phyloP scores from a whole-genome alignment of 2,888 invertebrate species.

The Cantharis rustica region DNA sequence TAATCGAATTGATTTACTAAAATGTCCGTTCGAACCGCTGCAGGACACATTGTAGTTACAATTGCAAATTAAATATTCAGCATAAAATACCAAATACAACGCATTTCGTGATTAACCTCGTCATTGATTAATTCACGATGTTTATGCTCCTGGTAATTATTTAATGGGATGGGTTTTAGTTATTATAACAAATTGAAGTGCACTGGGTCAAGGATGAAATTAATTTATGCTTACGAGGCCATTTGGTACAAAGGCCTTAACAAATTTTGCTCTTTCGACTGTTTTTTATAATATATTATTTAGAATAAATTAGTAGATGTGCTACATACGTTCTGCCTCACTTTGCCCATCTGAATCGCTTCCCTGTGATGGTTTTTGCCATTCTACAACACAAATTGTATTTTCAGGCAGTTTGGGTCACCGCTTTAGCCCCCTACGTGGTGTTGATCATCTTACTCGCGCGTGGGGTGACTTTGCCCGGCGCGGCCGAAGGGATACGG shows the following conservation, averaged over 20 bases:
- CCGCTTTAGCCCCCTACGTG: conserved; percentile 90
- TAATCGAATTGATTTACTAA: neutral
- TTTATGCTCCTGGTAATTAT: neutral
- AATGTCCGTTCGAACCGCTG: neutral
- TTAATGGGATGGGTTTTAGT: neutral
- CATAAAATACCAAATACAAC: neutral
- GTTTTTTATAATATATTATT: no score
- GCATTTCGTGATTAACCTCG: neutral
- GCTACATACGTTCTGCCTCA: no score
- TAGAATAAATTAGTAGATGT: no score
- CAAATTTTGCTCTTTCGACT: no score
- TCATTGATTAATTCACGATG: neutral
- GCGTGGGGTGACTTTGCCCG: conserved; percentile 84
- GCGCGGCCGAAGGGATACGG: conserved; percentile 81
- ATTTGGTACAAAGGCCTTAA: no score
- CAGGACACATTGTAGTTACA: neutral
- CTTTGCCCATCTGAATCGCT: no score
- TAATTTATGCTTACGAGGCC: neutral
- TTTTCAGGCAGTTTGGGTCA: conserved; percentile 89
- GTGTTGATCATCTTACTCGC: conserved; percentile 84
- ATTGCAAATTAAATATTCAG: neutral
- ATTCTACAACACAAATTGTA: no score
- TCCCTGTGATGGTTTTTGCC: no score
- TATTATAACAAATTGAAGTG: neutral
- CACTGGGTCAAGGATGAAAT: neutral